phyloP scores from a whole-genome alignment of 2,113 vertebrate species.

The Tragelaphus imberbis region DNA sequence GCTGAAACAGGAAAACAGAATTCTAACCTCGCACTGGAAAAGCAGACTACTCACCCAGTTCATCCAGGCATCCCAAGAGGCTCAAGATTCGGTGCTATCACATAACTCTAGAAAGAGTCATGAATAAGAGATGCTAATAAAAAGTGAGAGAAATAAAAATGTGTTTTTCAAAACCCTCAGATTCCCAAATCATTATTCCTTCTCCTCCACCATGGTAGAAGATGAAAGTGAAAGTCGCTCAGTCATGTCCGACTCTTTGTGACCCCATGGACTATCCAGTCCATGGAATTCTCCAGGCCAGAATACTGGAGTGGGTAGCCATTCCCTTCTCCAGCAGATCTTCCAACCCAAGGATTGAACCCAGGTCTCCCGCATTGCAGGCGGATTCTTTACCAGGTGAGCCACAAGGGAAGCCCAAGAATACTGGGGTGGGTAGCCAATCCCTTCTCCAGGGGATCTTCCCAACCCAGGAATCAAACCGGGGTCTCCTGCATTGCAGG shows the following conservation, averaged over 20 bases:
- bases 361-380: not conserved
- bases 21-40: not conserved
- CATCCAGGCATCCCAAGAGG: not conserved
- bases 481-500: not conserved
- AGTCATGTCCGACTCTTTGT: rapidly evolving
- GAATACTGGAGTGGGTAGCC: not conserved
- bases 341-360: not conserved
- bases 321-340: not conserved
- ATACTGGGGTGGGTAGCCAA: not conserved
- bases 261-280: not conserved
- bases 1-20: not conserved
- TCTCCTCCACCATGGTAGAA: not conserved
- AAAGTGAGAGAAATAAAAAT: not conserved
- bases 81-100: not conserved
- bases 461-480: not conserved
- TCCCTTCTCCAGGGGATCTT: not conserved
- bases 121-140: not conserved
- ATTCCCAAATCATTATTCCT: not conserved
- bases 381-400: not conserved
- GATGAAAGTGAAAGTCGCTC: not conserved
- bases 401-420: not conserved
- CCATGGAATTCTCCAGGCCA: not conserved
- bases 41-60: not conserved
- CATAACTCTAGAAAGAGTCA: not conserved
- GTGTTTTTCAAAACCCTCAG: not conserved